A percentile compares a stretch with the other conserved stretches of the same genome.
phyloP scores from a whole-genome alignment of 2,888 invertebrate genomes.

The Ormyrus labotus region DNA sequence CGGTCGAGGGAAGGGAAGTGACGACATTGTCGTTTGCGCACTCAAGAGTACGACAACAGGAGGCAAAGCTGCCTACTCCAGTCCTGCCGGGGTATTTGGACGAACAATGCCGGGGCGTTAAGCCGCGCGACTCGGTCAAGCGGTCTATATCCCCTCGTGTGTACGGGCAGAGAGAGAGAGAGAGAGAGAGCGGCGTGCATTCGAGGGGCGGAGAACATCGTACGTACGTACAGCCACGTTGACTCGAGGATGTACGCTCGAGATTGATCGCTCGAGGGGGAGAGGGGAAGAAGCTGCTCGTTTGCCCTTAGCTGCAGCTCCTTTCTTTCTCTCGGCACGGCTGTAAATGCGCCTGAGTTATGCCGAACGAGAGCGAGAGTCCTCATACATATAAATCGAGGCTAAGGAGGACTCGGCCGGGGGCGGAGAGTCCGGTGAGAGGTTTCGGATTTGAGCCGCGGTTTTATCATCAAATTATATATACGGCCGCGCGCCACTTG shows the following conservation, averaged over 20 bases:
- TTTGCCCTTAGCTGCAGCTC: too few relatives aligned
- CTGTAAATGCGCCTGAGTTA: neutral
- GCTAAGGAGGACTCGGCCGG: neutral
- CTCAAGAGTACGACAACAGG: neutral
- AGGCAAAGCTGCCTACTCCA: too few relatives aligned
- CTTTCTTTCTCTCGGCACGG: too few relatives aligned
- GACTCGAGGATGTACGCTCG: neutral
- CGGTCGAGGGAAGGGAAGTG: neutral
- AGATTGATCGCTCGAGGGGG: constrained; percentile 43
- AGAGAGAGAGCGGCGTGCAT: too few relatives aligned
- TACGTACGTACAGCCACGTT: too few relatives aligned
- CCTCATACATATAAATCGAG: constrained; percentile 29
- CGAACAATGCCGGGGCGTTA: constrained; percentile 50
- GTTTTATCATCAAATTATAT: constrained; percentile 29
- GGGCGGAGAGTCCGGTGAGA: constrained; percentile 17
- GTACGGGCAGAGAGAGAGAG: too few relatives aligned
- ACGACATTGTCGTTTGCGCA: neutral
- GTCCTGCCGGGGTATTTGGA: constrained; percentile 5
- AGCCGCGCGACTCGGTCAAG: constrained; percentile 50
- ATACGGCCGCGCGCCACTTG: neutral
- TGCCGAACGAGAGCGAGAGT: neutral
- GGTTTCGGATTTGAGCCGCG: constrained; percentile 36
- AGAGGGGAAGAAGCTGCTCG: neutral
- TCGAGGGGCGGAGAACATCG: too few relatives aligned
- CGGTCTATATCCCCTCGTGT: neutral